phyloP scores from a whole-genome alignment of 2,113 vertebrate species.

The Eulemur rufifrons region DNA sequence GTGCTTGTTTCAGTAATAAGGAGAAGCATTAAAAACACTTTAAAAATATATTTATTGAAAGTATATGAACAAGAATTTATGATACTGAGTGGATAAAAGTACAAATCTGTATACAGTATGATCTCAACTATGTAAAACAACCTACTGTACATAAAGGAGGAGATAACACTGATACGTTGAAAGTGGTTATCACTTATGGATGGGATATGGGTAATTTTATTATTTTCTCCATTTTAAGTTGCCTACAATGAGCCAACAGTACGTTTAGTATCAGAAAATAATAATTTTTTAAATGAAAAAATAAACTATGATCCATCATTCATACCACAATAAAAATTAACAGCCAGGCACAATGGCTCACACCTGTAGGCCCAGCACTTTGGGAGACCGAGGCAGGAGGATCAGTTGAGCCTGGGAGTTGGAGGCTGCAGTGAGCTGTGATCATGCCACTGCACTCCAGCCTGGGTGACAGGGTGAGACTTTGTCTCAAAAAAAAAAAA shows the following conservation, averaged over 20 bases:
- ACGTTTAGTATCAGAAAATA: not conserved
- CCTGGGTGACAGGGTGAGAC: too few relatives aligned
- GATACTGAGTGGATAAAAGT: not conserved
- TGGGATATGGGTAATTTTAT: not conserved
- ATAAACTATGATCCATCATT: not conserved
- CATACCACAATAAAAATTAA: not conserved
- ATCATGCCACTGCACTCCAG: too few relatives aligned
- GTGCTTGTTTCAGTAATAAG: not conserved
- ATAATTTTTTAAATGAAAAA: not conserved
- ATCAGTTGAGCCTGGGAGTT: too few relatives aligned
- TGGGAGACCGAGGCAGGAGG: too few relatives aligned
- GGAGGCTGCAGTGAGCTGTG: too few relatives aligned
- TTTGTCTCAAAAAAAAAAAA: too few relatives aligned
- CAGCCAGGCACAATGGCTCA: too few relatives aligned
- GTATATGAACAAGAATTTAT: not conserved
- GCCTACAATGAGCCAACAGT: not conserved
- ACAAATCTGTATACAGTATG: not conserved
- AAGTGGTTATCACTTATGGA: too few relatives aligned
- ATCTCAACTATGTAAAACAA: too few relatives aligned
- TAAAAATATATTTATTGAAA: not conserved
- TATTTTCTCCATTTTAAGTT: not conserved
- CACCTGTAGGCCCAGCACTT: too few relatives aligned
- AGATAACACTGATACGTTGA: too few relatives aligned
- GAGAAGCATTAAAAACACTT: not conserved
- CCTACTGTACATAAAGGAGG: too few relatives aligned